Conservation (phyloP, 2,797 vertebrate genomes). For the Poecilia gillii region DNA sequence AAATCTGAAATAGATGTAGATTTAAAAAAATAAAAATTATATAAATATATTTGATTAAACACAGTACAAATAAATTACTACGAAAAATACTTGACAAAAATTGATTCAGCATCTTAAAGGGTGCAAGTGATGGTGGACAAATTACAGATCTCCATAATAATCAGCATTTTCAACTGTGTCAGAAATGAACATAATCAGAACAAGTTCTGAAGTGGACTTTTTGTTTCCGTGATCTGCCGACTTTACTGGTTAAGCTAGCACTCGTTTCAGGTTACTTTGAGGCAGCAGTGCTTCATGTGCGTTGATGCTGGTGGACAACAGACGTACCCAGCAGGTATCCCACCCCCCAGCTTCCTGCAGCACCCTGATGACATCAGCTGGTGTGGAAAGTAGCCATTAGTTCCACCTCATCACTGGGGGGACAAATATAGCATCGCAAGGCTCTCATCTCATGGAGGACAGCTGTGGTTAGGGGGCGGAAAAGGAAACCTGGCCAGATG, state of each 20-base stretch:
- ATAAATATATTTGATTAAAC: not conserved
- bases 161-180: not conserved
- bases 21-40: not conserved
- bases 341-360: slow-evolving; percentile 52
- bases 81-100: not conserved
- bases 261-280: not conserved
- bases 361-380: slow-evolving; percentile 76
- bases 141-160: not conserved
- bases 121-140: not conserved
- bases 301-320: slow-evolving; percentile 41
- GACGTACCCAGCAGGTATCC: slow-evolving; percentile 65
- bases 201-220: not conserved
- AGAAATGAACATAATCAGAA: not conserved
- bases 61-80: not conserved
- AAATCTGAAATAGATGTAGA: not conserved
- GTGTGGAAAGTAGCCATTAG: slow-evolving; percentile 79
- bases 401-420: slow-evolving; percentile 82
- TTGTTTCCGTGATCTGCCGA: not conserved
- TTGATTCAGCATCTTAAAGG: not conserved
- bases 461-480: slow-evolving; percentile 75
- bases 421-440: slow-evolving; percentile 76
- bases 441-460: slow-evolving; percentile 73
- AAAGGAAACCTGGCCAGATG: slow-evolving; percentile 76
- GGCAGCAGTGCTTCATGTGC: not conserved
- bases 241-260: not conserved